Conservation (phyloP, 2,113 vertebrate genomes). For the Myotis davidii region DNA sequence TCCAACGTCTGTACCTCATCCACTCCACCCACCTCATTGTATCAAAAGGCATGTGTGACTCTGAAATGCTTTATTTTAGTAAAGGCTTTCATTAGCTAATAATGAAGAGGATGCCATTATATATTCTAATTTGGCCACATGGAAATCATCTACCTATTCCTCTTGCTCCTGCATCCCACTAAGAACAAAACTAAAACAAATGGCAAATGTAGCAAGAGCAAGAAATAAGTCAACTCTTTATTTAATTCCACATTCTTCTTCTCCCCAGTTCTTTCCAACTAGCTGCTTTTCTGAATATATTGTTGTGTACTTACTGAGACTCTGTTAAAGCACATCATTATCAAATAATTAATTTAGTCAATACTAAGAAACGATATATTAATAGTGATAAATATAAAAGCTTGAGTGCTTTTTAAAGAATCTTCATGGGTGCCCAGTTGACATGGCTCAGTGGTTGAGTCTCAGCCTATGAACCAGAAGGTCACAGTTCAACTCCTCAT, state of each 20-base stretch:
- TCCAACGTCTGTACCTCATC: neutral
- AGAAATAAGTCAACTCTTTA: neutral
- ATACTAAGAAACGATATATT: neutral
- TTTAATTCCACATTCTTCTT: neutral
- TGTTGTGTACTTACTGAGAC: neutral
- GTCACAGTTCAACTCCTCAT: no score
- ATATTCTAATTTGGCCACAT: neutral
- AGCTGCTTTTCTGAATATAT: constrained; percentile 25
- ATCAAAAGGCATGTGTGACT: neutral
- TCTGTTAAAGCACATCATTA: constrained; percentile 25
- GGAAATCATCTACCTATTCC: neutral
- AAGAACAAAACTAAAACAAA: neutral
- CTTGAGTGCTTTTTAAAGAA: neutral
- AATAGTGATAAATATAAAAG: constrained; percentile 29
- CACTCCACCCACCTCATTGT: neutral
- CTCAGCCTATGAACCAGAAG: no score
- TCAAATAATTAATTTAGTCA: constrained; percentile 51
- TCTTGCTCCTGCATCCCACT: neutral
- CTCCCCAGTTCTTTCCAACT: neutral
- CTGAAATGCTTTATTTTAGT: neutral
- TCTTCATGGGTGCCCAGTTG: neutral
- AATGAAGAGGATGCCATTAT: neutral
- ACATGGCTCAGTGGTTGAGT: no score
- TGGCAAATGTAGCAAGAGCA: neutral
- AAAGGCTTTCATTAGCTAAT: neutral